A percentile compares a stretch with the other conserved stretches of the same genome.
Conservation (phyloP, 2,888 invertebrate genomes). For the Dendrolimus houi region DNA sequence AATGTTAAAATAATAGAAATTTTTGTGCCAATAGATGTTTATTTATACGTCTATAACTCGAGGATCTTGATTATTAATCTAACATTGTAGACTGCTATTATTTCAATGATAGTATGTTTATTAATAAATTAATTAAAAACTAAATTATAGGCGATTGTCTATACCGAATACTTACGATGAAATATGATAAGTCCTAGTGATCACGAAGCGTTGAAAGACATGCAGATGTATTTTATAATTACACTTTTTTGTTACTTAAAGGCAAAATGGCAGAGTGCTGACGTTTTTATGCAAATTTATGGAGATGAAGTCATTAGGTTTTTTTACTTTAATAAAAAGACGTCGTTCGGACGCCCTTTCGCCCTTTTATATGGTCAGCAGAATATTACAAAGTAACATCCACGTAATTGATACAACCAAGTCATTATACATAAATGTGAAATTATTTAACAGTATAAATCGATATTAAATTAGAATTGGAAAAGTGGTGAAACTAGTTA, state of each 20-base stretch:
- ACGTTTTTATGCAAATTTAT: conserved; percentile 70
- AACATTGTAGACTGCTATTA: too few species aligned
- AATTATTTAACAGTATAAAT: not conserved
- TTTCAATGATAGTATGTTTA: too few species aligned
- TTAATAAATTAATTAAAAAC: too few species aligned
- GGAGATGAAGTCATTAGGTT: conserved; percentile 69
- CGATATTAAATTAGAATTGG: too few species aligned
- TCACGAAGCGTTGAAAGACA: conserved; percentile 52
- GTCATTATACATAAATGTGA: not conserved
- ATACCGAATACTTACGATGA: too few species aligned
- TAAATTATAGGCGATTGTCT: too few species aligned
- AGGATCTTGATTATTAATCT: too few species aligned
- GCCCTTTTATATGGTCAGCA: conserved; percentile 46
- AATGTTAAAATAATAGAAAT: too few species aligned
- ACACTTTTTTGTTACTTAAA: conserved; percentile 40
- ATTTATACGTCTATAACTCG: too few species aligned
- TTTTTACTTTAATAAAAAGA: conserved; percentile 63
- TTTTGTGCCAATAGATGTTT: too few species aligned
- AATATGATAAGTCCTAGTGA: not conserved
- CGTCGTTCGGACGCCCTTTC: conserved; percentile 40
- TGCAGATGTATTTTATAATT: conserved; percentile 58
- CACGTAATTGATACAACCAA: not conserved
- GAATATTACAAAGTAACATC: conserved; percentile 27
- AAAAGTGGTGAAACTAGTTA: too few species aligned
- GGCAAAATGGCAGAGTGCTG: conserved; percentile 47